Evolutionary conservation across 2,888 invertebrate genomes (phyloP).

Genomic region (Eustalomyia histrio): DNA sequence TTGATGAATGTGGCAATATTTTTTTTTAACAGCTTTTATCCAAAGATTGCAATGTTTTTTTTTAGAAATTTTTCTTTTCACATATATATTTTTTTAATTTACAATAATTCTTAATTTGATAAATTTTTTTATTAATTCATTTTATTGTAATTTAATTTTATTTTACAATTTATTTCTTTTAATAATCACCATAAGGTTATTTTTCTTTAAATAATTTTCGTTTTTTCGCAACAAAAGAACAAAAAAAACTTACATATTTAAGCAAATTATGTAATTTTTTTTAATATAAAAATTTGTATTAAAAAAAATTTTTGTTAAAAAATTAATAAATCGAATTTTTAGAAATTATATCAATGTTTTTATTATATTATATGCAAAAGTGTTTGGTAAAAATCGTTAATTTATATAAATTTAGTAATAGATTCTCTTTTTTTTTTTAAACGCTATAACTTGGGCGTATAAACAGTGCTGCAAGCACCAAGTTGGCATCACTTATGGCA

Average conservation of each 20-base stretch:
- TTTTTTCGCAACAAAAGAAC: slow-evolving; percentile 5
- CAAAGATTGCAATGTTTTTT: slow-evolving; percentile 66
- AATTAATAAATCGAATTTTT: slow-evolving; percentile 53
- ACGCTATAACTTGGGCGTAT: too few species aligned
- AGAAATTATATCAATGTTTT: slow-evolving; percentile 7
- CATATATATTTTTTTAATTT: slow-evolving; percentile 25
- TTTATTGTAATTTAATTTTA: slow-evolving; percentile 8
- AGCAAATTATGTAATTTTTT: slow-evolving; percentile 50
- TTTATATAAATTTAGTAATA: too few species aligned
- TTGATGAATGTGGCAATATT: slow-evolving; percentile 64
- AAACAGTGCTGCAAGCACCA: too few species aligned
- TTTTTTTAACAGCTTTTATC: slow-evolving; percentile 66
- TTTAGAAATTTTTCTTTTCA: slow-evolving; percentile 10
- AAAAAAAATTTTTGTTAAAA: slow-evolving; percentile 58
- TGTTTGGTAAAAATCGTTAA: too few species aligned
- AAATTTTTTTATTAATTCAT: slow-evolving; percentile 1
- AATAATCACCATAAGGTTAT: slow-evolving; percentile 1
- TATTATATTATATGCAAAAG: neutral
- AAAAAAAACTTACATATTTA: slow-evolving; percentile 32
- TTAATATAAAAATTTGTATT: slow-evolving; percentile 42
- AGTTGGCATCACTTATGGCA: too few species aligned
- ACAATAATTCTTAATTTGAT: slow-evolving; percentile 15
- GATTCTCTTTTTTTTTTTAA: too few species aligned
- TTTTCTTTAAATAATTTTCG: neutral
- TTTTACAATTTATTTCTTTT: slow-evolving; percentile 1